Conservation (phyloP, 2,888 invertebrate species). For the Coecobrya sp. region DNA sequence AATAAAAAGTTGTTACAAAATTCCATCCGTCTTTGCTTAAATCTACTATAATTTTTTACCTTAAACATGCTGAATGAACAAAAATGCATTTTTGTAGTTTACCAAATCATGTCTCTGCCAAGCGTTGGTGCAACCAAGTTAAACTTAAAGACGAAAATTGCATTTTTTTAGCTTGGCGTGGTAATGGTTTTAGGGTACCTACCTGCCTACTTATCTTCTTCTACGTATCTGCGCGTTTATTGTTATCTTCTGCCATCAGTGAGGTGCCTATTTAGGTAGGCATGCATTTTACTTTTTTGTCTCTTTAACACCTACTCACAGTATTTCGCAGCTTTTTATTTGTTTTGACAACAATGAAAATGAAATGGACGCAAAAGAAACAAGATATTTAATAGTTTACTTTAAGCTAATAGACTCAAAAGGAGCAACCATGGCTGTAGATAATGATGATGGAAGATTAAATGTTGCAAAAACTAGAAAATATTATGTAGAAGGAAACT, state of each 20-base stretch:
- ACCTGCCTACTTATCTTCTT: background rate
- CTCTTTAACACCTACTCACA: constrained; percentile 13
- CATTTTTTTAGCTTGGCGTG: background rate
- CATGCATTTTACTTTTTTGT: background rate
- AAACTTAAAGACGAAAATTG: background rate
- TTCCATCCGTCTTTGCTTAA: background rate
- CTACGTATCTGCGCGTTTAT: background rate
- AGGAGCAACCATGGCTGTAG: background rate
- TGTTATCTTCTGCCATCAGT: background rate
- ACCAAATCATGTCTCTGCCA: background rate
- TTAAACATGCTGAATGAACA: too few species aligned
- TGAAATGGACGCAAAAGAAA: background rate
- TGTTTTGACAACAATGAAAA: constrained; percentile 1
- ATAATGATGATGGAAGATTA: too few species aligned
- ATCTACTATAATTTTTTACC: too few species aligned
- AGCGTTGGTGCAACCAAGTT: too few species aligned
- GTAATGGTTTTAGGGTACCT: background rate
- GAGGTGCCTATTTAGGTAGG: background rate
- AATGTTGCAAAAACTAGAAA: background rate
- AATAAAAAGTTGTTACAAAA: constrained; percentile 1
- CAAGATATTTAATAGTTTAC: background rate
- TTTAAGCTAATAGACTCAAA: background rate
- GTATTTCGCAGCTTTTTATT: background rate
- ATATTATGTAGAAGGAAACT: constrained; percentile 40
- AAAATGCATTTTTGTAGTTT: too few species aligned